Base-by-base conservation (phyloP, 2,113 vertebrate species). In the Geococcyx californianus region DNA sequence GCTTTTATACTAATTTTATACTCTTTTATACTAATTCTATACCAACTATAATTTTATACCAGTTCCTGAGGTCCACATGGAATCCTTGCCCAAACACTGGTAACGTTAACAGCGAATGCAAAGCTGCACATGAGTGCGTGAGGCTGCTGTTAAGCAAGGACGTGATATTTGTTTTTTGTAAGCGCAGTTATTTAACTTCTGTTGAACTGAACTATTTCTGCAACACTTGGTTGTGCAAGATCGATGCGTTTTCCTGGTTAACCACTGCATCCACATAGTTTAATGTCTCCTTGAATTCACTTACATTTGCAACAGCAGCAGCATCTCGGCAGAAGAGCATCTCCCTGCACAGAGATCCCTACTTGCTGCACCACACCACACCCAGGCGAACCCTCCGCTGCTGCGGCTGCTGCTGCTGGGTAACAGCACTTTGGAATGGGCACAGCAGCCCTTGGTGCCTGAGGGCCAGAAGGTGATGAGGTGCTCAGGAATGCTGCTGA, bases 321-420 rank as follows among this genome's bases (percentile, higher is more conserved):
- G 45, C 40, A 52, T 9, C 66, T 31, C 19, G 33, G 62, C 9
- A 33, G 9, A 17, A 26, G 23, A 49, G 6, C 12, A 25, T 23
- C 31, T 56, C 74, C 16, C n/a, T 13, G 9, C 49, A 24, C 26
- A 29, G 6, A 66, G 38, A 36, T 47, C 8, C 6, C 3, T 4
- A 4, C 24, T 13, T 3, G 16, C 15, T 17, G 16, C 16, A n/a
- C 58, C 9, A 1, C 21, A 9, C 3, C 0, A 42, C 42, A 29
- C 3, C 10, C 0, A 0, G 36, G 26, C 3, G 1, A 31, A 56
- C 23, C 7, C 16, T 6, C 33, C n/a, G 1, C 2, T 24, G 24
- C 68, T 36, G 25, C 40, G 44, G 29, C 33, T 33, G 1, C 2
- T 24, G 24, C 68, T 36, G 25, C 40, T 49, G 29, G 23, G 17